Conservation (phyloP, 2,888 invertebrate species). For the Archips xylosteana region DNA sequence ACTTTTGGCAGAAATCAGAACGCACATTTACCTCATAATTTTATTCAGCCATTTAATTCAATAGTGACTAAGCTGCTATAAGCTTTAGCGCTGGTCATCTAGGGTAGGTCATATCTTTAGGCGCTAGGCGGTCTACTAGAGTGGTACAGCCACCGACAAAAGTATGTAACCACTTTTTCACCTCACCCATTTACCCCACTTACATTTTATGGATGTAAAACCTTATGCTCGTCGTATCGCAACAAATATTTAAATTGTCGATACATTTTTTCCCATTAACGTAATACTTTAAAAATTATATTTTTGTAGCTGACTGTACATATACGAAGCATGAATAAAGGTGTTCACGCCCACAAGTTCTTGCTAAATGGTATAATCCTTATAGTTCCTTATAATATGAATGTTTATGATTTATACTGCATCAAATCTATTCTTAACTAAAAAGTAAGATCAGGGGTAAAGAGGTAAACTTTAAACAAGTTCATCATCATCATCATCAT, state of each 20-base stretch:
- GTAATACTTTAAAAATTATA: neutral
- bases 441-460: too few relatives aligned
- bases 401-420: neutral
- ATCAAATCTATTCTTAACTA: too few relatives aligned
- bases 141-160: neutral
- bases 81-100: conserved; percentile 16
- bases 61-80: neutral
- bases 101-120: conserved; percentile 43
- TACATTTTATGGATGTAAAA: neutral
- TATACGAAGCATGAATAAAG: conserved; percentile 30
- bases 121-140: conserved; percentile 30
- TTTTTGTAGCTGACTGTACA: neutral
- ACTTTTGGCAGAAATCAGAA: too few relatives aligned
- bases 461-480: too few relatives aligned
- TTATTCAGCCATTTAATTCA: neutral
- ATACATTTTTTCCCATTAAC: too few relatives aligned
- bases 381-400: neutral
- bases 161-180: neutral
- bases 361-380: conserved; percentile 1
- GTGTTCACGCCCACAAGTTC: conserved; percentile 40
- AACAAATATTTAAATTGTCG: too few relatives aligned
- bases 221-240: too few relatives aligned
- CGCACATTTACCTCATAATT: too few relatives aligned
- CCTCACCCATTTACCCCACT: neutral
- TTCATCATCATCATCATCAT: too few relatives aligned